Base-by-base conservation (phyloP, 2,888 invertebrate species). In the Drosophila antonietae region DNA sequence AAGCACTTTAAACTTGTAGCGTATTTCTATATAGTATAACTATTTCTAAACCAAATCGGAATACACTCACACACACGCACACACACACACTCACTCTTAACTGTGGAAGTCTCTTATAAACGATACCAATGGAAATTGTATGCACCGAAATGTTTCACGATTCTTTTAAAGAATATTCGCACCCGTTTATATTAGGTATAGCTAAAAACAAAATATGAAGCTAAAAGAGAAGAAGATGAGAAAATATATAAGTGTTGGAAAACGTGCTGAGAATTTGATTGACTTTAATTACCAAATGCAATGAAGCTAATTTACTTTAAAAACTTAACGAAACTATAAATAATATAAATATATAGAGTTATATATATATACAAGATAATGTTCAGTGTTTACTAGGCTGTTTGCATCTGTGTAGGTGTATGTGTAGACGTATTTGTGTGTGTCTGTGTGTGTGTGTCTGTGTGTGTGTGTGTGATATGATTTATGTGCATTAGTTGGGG, bases 261-360 rank as follows among this genome's bases (percentile, higher is more conserved):
- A 61, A 61, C 47, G 59, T 59, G 62, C 67, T 57, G 60, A 75
- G 59, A 73, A 64, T 69, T 73, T 37, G 51, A 51, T 35, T 51
- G 65, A 78, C 73, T 73, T 69, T 49, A 55, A 63, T 68, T 73
- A 77, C 68, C 69, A 79, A 88, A 80, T 75, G 88, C 88, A 88
- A 83, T 83, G 83, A 88, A 83, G 73, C 71, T 71, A 67, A 80
- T 71, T 83, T 83, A 83, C 83, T 83, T 83, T 83, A 80, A 73
- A 62, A 64, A 63, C 62, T 49, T 37, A 70, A 71, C 55, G 66
- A 78, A 78, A 68, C 56, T 62, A 39, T 41, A 51, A 33, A 33
- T n/a, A 20, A 23, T 51, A 33, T 23, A 47, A 20, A 35, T 23
- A 47, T 33, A 35, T 7, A 23, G n/a, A 31, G 10, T 18, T 31